phyloP scores from a whole-genome alignment of 2,888 invertebrate genomes.

The Scotopteryx bipunctaria region DNA sequence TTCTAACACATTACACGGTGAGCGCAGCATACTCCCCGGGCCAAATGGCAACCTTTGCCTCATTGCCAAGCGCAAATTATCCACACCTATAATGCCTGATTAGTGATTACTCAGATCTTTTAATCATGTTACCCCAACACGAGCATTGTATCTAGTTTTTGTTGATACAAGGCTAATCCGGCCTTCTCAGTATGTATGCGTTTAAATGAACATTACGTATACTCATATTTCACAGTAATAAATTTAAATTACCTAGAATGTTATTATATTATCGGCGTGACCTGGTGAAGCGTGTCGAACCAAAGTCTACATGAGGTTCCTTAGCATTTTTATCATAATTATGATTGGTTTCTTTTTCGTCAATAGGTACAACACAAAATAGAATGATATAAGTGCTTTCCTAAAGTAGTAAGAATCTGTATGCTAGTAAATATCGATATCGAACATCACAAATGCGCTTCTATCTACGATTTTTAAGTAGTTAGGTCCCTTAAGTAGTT shows the following conservation, averaged over 20 bases:
- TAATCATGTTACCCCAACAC: conserved; percentile 26
- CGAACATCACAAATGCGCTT: too few relatives aligned
- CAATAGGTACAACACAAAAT: too few relatives aligned
- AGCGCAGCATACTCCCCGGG: conserved; percentile 3
- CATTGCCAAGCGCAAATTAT: conserved; percentile 45
- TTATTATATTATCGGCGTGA: conserved; percentile 37
- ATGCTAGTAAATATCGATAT: too few relatives aligned
- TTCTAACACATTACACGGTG: conserved; percentile 21
- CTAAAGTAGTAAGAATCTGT: too few relatives aligned
- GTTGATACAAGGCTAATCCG: conserved; percentile 40
- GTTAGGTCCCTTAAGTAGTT: too few relatives aligned
- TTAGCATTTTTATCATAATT: not conserved
- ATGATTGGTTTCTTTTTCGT: too few relatives aligned
- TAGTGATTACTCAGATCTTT: conserved; percentile 27
- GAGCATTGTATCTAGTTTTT: conserved; percentile 38
- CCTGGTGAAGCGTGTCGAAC: conserved; percentile 29
- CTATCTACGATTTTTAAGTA: too few relatives aligned
- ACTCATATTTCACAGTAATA: conserved; percentile 40
- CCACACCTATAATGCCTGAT: conserved; percentile 26
- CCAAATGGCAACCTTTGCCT: conserved; percentile 45
- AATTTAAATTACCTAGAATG: conserved; percentile 36
- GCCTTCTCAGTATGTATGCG: conserved; percentile 41
- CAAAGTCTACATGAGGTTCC: conserved; percentile 25
- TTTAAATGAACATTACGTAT: conserved; percentile 30
- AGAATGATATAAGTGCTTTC: too few relatives aligned